These are phyloP conservation scores for Hoplostethus atlanticus DNA, from an alignment of 2,797 vertebrate genomes.

Conservation along the genomic window DNA sequence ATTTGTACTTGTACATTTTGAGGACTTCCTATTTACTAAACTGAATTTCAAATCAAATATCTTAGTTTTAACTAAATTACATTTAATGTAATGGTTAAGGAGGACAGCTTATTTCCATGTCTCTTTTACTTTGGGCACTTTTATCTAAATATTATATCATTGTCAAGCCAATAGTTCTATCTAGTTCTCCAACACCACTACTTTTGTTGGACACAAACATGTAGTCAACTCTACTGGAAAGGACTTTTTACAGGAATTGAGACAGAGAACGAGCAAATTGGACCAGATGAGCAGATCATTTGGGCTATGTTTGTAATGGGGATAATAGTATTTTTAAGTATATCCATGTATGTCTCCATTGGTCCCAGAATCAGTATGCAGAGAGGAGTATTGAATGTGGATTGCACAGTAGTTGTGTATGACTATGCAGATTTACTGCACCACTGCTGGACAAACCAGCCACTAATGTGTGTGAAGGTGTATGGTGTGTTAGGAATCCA, in stretches of 20 bases:
- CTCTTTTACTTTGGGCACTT: background rate
- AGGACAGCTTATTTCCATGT: background rate
- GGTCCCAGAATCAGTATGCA: no score
- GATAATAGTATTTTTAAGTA: no score
- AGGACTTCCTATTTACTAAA: background rate
- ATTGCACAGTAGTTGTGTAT: constrained; percentile 8
- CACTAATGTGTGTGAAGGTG: constrained; percentile 17
- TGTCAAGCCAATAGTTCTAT: background rate
- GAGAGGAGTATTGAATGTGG: background rate
- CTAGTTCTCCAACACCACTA: background rate
- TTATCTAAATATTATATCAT: no score
- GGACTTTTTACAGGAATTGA: constrained; percentile 12
- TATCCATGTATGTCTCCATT: no score
- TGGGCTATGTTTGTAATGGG: no score
- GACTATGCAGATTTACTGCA: constrained; percentile 22
- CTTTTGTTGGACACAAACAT: background rate
- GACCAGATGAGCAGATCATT: no score
- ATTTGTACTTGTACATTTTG: constrained; percentile 1
- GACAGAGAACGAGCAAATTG: no score
- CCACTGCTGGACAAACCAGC: constrained; percentile 3
- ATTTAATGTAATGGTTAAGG: background rate
- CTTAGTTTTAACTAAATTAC: background rate
- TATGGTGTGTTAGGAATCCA: background rate
- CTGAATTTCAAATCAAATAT: constrained; percentile 10
- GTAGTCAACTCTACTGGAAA: background rate